Base-by-base conservation (phyloP, 2,888 invertebrate genomes). In the Steinernema scapterisci region DNA sequence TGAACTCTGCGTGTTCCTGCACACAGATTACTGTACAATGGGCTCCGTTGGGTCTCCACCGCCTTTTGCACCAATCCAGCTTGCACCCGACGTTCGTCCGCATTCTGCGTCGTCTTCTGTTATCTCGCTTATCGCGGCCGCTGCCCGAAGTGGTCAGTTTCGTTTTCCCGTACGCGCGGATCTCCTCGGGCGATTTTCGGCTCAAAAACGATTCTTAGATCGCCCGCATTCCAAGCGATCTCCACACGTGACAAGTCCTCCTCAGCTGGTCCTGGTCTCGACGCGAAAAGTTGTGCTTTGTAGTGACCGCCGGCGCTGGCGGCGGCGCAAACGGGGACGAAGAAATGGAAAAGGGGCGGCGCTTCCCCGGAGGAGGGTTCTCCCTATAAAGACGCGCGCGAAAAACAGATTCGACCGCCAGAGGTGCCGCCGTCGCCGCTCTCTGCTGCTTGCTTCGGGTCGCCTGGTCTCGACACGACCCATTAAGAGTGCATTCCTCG, bases 151-250 rank as follows among this genome's bases (percentile, higher is more conserved):
- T 54, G 54, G 11, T 13, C 63, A 27, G 21, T 63, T 63, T 63
- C 63, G 63, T 27, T 63, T 63, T 63, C 63, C 23, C 31, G 63
- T 1, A 16, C 25, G 13, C 16, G 31, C 63, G 63, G 63, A 63
- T 63, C 63, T 63, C 63, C 63, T 63, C 63, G 63, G 63, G 63
- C 63, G 63, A 63, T 63, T 63, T 19, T 48, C n/a, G 38, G 38
- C 31, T 31, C 63, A 63, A 63, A 63, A 63, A 63, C 63, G 63
- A 38, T 38, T 38, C 38, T 38, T 3, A 38, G 63, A 63, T 63
- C 63, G 63, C 63, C 63, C 63, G 63, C 63, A 63, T 63, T 63
- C 63, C 63, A 1, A 6, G 63, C 63, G 63, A 25, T 23, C 63
- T 31, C 63, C 27, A 16, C 63, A 63, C 63, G 63, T 63, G 63